Evolutionary conservation across 2,888 invertebrate species (phyloP).

Genomic region (Lydus trimaculatus): DNA sequence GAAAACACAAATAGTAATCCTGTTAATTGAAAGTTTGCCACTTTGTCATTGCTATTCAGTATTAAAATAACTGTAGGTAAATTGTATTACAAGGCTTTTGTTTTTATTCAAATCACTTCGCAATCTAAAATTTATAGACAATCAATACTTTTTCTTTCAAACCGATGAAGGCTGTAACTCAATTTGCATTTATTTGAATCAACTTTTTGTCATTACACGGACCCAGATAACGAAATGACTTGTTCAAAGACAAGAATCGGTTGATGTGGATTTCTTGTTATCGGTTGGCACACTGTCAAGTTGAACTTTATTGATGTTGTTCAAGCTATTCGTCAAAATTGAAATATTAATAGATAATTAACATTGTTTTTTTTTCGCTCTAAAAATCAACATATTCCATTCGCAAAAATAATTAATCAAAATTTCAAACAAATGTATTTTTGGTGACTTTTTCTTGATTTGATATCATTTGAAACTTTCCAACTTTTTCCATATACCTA

Average conservation of each 20-base stretch:
- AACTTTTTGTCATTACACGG: conserved; percentile 29
- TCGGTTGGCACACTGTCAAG: conserved; percentile 16
- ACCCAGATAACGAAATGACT: conserved; percentile 30
- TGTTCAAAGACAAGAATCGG: conserved; percentile 31
- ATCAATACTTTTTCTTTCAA: conserved; percentile 26
- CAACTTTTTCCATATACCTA: not conserved
- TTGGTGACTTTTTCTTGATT: not conserved
- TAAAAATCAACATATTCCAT: too few relatives aligned
- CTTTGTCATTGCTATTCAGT: not conserved
- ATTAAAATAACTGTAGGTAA: not conserved
- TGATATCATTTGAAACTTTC: not conserved
- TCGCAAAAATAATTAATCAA: not conserved
- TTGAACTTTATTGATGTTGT: conserved; percentile 22
- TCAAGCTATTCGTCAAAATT: conserved; percentile 19
- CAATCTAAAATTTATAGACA: conserved; percentile 16
- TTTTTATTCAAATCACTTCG: not conserved
- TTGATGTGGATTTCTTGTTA: conserved; percentile 30
- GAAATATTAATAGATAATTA: conserved; percentile 19
- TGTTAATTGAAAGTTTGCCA: not conserved
- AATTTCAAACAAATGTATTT: not conserved
- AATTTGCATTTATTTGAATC: conserved; percentile 31
- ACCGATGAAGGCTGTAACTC: conserved; percentile 24
- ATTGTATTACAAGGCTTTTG: not conserved
- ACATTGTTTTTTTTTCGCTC: too few relatives aligned
- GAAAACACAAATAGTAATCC: not conserved